phyloP scores from a whole-genome alignment of 1,140 invertebrate species.

The Teleogryllus occipitalis region DNA sequence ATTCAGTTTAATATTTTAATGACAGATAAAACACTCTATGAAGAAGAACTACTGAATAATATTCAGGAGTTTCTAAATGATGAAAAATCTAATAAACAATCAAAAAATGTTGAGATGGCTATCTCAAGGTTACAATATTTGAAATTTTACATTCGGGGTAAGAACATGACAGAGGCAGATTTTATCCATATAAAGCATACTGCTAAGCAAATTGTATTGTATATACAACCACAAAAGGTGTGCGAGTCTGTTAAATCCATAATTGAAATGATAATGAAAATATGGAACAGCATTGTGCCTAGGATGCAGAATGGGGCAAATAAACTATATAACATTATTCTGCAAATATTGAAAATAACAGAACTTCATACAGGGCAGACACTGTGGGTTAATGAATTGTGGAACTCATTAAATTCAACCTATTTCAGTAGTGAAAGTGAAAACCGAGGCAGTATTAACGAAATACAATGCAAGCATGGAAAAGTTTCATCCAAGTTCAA shows the following conservation, averaged over 20 bases:
- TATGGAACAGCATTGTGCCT: neutral
- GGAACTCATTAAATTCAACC: neutral
- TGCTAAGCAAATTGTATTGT: neutral
- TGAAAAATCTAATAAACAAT: neutral
- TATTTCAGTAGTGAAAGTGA: neutral
- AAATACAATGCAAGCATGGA: neutral
- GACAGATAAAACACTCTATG: neutral
- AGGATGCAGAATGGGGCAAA: neutral
- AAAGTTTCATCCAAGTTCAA: too few species aligned
- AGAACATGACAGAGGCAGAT: neutral
- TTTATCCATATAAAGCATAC: neutral
- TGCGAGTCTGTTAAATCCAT: neutral
- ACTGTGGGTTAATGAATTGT: neutral
- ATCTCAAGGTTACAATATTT: neutral
- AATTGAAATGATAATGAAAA: neutral
- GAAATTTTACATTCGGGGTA: neutral
- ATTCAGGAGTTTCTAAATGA: neutral
- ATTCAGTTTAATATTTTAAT: neutral
- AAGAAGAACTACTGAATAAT: neutral
- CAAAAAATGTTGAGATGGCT: neutral
- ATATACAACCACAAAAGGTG: neutral
- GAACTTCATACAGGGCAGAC: too few species aligned
- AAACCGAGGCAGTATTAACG: too few species aligned
- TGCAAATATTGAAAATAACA: too few species aligned
- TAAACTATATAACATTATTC: too few species aligned